Conservation (phyloP, 2,888 invertebrate genomes). For the Pterostichus niger region DNA sequence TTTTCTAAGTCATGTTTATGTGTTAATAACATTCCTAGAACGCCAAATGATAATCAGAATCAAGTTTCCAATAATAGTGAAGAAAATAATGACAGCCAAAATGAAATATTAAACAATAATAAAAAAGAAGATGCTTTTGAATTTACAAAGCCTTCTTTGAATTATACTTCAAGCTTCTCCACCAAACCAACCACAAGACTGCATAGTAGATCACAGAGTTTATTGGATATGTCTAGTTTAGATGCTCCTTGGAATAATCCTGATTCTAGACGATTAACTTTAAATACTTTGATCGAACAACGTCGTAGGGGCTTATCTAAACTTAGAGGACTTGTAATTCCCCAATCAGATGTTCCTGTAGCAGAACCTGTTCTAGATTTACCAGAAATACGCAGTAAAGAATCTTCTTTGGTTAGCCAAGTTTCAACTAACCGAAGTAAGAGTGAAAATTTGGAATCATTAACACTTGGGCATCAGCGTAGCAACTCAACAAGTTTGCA, state of each 20-base stretch:
- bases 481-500: conserved; percentile 70
- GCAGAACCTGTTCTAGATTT: conserved; percentile 83
- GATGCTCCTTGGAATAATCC: conserved; percentile 71
- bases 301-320: conserved; percentile 90
- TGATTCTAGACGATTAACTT: conserved; percentile 74
- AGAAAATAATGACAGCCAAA: conserved; percentile 25
- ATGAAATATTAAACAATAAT: not conserved
- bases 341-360: conserved; percentile 82
- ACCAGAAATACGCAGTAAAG: conserved; percentile 90
- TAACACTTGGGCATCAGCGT: conserved; percentile 71
- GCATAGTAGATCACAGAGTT: conserved; percentile 78
- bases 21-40: conserved; percentile 65
- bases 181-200: conserved; percentile 70
- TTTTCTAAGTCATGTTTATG: conserved; percentile 67
- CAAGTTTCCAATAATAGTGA: conserved; percentile 1
- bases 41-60: conserved; percentile 54
- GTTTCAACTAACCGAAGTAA: conserved; percentile 74
- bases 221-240: conserved; percentile 76
- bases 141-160: conserved; percentile 38
- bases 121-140: conserved; percentile 32
- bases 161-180: conserved; percentile 60
- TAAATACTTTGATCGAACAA: conserved; percentile 87
- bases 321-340: conserved; percentile 92
- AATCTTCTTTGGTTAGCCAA: conserved; percentile 71
- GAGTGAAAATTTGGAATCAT: conserved; percentile 68